Evolutionary conservation across 2,888 invertebrate species (phyloP), one percentile per base, ranked within the genome.

Genomic region (Meandrusa payeni): DNA sequence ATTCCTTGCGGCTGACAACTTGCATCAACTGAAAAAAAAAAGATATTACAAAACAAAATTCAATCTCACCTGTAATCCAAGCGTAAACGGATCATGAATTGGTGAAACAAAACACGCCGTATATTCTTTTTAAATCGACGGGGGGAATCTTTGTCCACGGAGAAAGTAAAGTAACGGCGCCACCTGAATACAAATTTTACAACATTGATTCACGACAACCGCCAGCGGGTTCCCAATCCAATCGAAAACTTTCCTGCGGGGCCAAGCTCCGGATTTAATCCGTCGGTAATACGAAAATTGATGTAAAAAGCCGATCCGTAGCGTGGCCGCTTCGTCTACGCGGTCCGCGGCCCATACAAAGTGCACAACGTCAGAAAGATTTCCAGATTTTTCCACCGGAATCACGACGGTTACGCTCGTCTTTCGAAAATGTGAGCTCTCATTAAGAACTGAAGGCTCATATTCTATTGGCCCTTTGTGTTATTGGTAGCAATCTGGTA

Each of bases 281-380:
- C 82, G 78, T 86, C 68, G 80, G 80, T 86, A 86, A 86, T 83
- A 81, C 80, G 82, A 86, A 85, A 86, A 86, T 83, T 85, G 83
- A 82, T 82, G 83, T 85, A 79, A 79, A 79, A 79, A 73, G 76
- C 67, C 71, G 63, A 65, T 58, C 72, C 72, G 61, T 75, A 66
- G 69, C 62, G 63, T 37, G 49, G 69, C 61, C 61, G 59, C 58
- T 41, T 15, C 41, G 34, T 22, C 53, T 66, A 68, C 62, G 63
- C 61, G 45, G 64, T 55, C 54, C 61, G 64, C 57, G 68, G 68
- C 68, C 74, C 79, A 80, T 80, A 80, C 78, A 75, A 82, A 81
- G 69, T 68, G 63, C 61, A 69, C 66, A 62, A 62, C 53, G 57
- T 55, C 55, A 57, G 63, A 60, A 70, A 75, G 68, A 72, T 76